Evolutionary conservation across 2,888 invertebrate species (phyloP), one percentile per base, ranked within the genome.

Genomic region (Mesoligia furuncula): DNA sequence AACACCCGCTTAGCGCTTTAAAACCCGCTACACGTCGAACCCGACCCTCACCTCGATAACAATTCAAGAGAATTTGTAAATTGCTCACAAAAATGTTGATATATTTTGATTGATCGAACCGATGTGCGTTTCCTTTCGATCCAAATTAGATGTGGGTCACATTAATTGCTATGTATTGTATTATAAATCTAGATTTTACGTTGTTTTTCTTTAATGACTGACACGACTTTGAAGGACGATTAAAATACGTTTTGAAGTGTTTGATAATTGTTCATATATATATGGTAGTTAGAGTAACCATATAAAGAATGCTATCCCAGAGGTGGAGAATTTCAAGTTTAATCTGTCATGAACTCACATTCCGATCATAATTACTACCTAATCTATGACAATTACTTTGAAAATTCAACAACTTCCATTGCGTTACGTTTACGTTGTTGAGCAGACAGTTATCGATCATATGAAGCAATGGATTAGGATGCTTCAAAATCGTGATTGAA

Each of bases 101-200:
- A 84, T 75, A 79, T 64, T 83, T 88, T 90, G 92, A 91, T 91
- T 88, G 91, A 91, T 90, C 67, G 85, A 75, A 73, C 79, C 31
- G 67, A 79, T 81, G 36, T 73, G 48, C 57, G 78, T 83, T 88
- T 81, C 77, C 73, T 84, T 79, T 80, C 64, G 66, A 77, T 76
- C 24, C 72, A 67, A 79, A 84, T 76, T 79, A 74, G 68, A 84
- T 82, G 67, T 84, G 83, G 90, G 78, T 84, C 82, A 81, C 17
- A 71, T 70, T 86, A 86, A 86, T 88, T 84, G 79, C 69, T 78
- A 68, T 17, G 73, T 67, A 13, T 72, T 74, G 79, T 77, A 71
- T 80, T 79, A 89, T 88, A 85, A 88, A 88, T 86, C 77, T 89
- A 61, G 77, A n/a, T 74, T 75, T 82, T 68, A 66, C 24, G 24